Evolutionary conservation across 2,113 vertebrate species (phyloP), one percentile per base, ranked within the genome.

Genomic region (Martes martes): DNA sequence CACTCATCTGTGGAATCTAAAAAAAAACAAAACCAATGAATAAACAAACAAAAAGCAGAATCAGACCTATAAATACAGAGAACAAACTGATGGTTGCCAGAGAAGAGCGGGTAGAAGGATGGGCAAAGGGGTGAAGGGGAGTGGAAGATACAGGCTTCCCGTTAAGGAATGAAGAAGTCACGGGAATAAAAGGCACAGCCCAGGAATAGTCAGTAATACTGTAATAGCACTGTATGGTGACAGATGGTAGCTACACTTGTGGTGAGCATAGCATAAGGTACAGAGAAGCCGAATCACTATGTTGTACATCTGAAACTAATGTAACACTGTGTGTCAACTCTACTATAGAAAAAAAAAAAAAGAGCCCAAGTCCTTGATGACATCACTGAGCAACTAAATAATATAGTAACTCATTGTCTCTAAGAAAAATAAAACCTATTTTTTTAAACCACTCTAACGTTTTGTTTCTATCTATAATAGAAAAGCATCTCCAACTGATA

Each of bases 401-500:
- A 81, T 11, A 76, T 11, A 89, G 52, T 21, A 94, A 94, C 9
- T 52, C 23, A 78, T 0, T 50, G 24, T 10, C 24, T 71, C 52
- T 80, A 33, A 92, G 52, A 87, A 94, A 95, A 92, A 55, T 11
- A 89, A 94, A 94, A 69, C 13, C 24, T 76, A 76, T 71, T 59
- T 86, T 55, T 82, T 90, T 65, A 91, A 91, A 79, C 11, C 24
- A 87, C 18, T 73, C 45, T n/a, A 79, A 90, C 39, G 23, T 80
- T 95, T 92, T 95, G 23, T 96, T 96, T 86, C 39, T 57, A 84
- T 47, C 63, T 55, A 26, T 14, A 85, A 96, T 10, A 82, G 57
- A 84, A 95, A 95, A 11, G 26, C 15, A 95, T 87, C 94, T 82
- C 93, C 89, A 50, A 95, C 19, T 82, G 57, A 86, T 80, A 78